Percentiles rank a stretch among this genome's conserved stretches.
Evolutionary conservation across 2,797 vertebrate genomes (phyloP).

Genomic region (Odontamblyopus lacepedii): DNA sequence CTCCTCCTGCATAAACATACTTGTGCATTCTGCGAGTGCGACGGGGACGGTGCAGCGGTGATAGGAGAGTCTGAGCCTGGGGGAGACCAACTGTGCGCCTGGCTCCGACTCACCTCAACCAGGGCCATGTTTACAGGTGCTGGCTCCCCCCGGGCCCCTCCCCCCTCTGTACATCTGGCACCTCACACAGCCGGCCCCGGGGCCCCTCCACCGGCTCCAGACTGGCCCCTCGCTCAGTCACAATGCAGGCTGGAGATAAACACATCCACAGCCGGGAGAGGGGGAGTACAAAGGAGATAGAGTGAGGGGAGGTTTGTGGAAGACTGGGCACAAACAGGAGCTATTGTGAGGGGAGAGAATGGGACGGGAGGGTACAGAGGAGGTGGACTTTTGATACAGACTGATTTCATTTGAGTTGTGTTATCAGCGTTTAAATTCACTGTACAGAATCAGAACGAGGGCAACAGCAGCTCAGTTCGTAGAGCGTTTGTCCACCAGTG

Average conservation of each 20-base stretch:
- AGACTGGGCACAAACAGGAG: conserved; percentile 1
- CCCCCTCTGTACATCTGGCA: conserved; percentile 61
- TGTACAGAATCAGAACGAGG: too few species aligned
- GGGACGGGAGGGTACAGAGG: background rate
- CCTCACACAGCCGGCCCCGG: conserved; percentile 39
- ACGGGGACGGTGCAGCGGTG: conserved; percentile 18
- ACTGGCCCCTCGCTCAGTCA: conserved; percentile 25
- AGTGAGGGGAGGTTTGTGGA: conserved; percentile 5
- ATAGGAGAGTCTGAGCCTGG: conserved; percentile 41
- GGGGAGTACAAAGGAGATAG: conserved; percentile 17
- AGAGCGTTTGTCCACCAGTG: too few species aligned
- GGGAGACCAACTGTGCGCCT: conserved; percentile 66
- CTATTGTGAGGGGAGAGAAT: background rate
- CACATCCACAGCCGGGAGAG: conserved; percentile 20
- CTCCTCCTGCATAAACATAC: background rate
- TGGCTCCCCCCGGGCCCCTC: conserved; percentile 63
- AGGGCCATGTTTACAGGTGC: conserved; percentile 69
- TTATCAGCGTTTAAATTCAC: too few species aligned
- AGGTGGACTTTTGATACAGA: background rate
- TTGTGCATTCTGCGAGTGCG: conserved; percentile 1
- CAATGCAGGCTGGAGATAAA: conserved; percentile 11
- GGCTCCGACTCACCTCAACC: conserved; percentile 47
- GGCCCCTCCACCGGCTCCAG: conserved; percentile 45
- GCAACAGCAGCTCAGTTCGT: too few species aligned
- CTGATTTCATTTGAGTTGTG: too few species aligned